phyloP scores from a whole-genome alignment of 2,888 invertebrate species.

The Epirrhoe tristata region DNA sequence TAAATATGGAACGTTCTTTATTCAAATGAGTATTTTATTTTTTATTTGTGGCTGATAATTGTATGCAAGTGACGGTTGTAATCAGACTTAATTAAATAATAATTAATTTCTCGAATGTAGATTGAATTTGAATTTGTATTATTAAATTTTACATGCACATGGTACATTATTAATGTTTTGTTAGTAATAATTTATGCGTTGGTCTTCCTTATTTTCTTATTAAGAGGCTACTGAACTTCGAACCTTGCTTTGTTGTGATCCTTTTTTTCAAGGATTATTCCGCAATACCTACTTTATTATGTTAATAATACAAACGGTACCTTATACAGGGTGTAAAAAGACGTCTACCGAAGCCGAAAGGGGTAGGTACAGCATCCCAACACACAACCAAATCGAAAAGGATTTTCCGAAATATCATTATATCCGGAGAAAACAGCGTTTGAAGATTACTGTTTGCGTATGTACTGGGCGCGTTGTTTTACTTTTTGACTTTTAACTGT shows the following conservation, averaged over 20 bases:
- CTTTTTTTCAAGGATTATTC: not conserved
- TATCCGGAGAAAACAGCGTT: too few relatives aligned
- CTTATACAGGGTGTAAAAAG: too few relatives aligned
- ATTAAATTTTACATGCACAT: not conserved
- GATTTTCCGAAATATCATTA: too few relatives aligned
- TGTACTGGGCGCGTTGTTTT: too few relatives aligned
- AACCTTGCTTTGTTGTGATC: not conserved
- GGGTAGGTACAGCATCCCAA: too few relatives aligned
- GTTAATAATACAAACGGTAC: too few relatives aligned
- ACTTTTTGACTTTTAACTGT: too few relatives aligned
- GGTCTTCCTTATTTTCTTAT: not conserved
- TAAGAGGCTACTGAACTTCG: not conserved
- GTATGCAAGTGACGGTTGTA: conserved; percentile 18
- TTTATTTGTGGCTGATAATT: conserved; percentile 13
- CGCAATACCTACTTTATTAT: too few relatives aligned
- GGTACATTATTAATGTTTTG: not conserved
- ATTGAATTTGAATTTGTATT: not conserved
- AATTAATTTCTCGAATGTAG: conserved; percentile 4
- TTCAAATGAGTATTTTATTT: conserved; percentile 26
- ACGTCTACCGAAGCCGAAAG: too few relatives aligned
- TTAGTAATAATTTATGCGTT: not conserved
- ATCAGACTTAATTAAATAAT: conserved; percentile 11
- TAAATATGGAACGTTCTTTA: conserved; percentile 43
- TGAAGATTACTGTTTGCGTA: too few relatives aligned
- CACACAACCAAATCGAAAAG: too few relatives aligned